phyloP scores from a whole-genome alignment of 2,113 vertebrate species.

The Rhinopithecus roxellana region DNA sequence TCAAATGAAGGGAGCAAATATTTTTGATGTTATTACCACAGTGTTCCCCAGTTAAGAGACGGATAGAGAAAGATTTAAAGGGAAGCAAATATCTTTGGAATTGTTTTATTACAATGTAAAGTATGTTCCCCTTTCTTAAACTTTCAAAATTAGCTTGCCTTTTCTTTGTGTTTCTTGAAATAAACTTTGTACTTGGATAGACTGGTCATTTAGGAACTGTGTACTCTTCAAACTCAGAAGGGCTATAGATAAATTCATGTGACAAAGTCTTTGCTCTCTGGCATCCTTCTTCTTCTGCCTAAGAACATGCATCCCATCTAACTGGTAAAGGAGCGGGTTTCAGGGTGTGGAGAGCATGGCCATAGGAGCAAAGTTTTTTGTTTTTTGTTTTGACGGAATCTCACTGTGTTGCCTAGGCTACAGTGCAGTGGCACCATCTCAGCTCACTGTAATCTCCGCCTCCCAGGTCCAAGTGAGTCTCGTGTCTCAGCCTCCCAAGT shows the following conservation, averaged over 20 bases:
- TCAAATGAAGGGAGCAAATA: not conserved
- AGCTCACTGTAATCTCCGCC: too few species aligned
- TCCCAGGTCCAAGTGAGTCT: too few species aligned
- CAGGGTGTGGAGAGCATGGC: not conserved
- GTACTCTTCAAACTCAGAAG: not conserved
- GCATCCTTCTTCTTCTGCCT: not conserved
- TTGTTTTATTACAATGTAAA: conserved; percentile 33
- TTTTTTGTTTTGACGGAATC: too few species aligned
- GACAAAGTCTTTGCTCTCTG: not conserved
- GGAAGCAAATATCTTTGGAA: not conserved
- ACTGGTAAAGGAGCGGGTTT: not conserved
- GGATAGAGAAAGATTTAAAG: not conserved
- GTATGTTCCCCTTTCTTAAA: not conserved
- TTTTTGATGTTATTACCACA: not conserved
- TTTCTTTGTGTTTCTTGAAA: conserved; percentile 8
- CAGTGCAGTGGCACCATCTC: too few species aligned
- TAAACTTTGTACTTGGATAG: not conserved
- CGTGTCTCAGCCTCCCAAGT: too few species aligned
- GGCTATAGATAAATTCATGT: not conserved
- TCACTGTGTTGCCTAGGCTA: too few species aligned
- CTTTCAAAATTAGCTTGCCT: not conserved
- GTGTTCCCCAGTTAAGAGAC: not conserved
- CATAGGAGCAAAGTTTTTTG: not conserved
- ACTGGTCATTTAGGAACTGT: not conserved
- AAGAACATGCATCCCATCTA: not conserved